Evolutionary conservation across 2,113 vertebrate genomes (phyloP).

Genomic region (Bufo gargarizans): DNA sequence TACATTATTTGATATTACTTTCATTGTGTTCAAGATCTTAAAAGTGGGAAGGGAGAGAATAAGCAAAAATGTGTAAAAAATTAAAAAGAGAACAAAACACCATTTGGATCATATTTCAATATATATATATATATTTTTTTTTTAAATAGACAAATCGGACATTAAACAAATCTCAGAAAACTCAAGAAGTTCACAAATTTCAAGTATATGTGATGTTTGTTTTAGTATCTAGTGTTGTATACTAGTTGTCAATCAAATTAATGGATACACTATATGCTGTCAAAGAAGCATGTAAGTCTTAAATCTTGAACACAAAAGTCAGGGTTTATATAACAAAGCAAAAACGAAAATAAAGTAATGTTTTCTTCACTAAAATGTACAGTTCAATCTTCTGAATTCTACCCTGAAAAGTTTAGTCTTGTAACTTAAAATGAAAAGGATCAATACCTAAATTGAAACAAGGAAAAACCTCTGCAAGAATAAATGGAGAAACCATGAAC

Average conservation of each 20-base stretch:
- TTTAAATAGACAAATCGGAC: too few species aligned
- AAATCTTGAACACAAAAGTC: not conserved
- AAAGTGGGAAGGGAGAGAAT: too few species aligned
- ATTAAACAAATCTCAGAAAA: not conserved
- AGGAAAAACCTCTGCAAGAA: not conserved
- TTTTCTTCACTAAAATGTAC: constrained; percentile 5
- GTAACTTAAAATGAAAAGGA: constrained; percentile 17
- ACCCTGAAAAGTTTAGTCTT: not conserved
- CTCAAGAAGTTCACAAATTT: not conserved
- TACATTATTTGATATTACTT: too few species aligned
- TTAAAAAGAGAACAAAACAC: too few species aligned
- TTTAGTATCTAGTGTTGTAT: not conserved
- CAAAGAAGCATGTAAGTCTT: not conserved
- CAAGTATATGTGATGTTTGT: not conserved
- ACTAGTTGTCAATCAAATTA: not conserved
- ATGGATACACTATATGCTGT: not conserved
- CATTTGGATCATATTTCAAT: too few species aligned
- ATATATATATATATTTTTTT: too few species aligned
- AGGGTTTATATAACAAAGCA: not conserved
- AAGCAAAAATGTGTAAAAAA: too few species aligned
- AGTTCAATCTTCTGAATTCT: not conserved
- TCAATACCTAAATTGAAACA: constrained; percentile 17
- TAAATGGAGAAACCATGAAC: not conserved
- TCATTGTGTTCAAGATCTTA: too few species aligned
- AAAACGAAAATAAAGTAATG: not conserved